These are phyloP conservation scores for Ormyrus thymus DNA, from an alignment of 2,888 invertebrate genomes.

Conservation along the genomic window DNA sequence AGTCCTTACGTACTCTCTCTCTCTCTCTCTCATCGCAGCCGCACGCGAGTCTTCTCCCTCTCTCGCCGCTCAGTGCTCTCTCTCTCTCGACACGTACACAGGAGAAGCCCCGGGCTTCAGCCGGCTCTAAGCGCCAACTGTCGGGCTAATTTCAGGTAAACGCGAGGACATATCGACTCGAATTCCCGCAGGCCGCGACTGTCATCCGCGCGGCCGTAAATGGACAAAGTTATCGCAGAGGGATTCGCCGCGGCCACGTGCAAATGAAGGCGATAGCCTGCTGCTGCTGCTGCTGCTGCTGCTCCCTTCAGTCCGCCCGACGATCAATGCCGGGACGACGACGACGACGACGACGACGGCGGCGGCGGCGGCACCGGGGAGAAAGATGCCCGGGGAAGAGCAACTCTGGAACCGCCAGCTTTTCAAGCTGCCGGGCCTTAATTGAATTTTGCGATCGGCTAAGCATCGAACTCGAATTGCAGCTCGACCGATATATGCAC, in stretches of 20 bases:
- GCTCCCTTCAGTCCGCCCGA: neutral
- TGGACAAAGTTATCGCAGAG: constrained; percentile 43
- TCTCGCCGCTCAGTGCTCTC: constrained; percentile 45
- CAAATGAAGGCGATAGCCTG: constrained; percentile 7
- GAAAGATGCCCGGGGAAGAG: too few species aligned
- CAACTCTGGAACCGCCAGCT: neutral
- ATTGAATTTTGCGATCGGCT: constrained; percentile 45
- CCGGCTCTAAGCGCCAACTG: constrained; percentile 56
- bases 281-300: too few species aligned
- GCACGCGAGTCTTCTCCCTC: neutral
- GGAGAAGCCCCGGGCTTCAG: neutral
- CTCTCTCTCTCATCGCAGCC: neutral
- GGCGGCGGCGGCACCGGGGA: neutral
- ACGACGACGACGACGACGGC: neutral
- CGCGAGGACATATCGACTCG: constrained; percentile 63
- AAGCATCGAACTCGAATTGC: constrained; percentile 19
- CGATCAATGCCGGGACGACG: constrained; percentile 26
- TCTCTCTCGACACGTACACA: constrained; percentile 31
- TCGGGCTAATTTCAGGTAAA: constrained; percentile 66
- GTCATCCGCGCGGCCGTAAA: constrained; percentile 49
- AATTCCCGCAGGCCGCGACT: constrained; percentile 62
- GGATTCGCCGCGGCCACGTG: constrained; percentile 12
- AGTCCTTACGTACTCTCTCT: too few species aligned
- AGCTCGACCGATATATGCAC: too few species aligned
- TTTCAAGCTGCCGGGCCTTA: constrained; percentile 19